Evolutionary conservation across 2,113 vertebrate genomes (phyloP).

Genomic region (Nothobranchius furzeri): DNA sequence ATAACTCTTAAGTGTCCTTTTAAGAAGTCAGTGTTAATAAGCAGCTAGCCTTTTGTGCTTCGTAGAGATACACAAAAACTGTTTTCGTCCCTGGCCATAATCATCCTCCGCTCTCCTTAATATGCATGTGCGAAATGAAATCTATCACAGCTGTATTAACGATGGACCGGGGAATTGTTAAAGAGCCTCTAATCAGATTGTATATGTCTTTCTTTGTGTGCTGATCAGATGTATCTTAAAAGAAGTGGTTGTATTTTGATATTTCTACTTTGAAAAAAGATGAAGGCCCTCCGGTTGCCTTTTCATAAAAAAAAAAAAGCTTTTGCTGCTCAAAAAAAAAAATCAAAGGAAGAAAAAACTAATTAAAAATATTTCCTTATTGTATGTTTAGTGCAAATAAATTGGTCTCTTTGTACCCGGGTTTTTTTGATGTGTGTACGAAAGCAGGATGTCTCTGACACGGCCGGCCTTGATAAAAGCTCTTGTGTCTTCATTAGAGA

Average conservation of each 20-base stretch:
- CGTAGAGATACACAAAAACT: conserved; percentile 60
- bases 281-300: conserved; percentile 41
- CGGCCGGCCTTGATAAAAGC: conserved; percentile 55
- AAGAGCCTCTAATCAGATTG: conserved; percentile 53
- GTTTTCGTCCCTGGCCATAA: conserved; percentile 45
- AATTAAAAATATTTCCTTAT: conserved; percentile 49
- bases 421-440: conserved; percentile 54
- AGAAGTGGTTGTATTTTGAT: conserved; percentile 49
- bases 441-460: conserved; percentile 39
- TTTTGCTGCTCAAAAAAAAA: not conserved
- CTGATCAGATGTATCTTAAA: conserved; percentile 63
- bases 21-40: conserved; percentile 79
- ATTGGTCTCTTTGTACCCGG: conserved; percentile 41
- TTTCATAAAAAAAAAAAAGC: conserved; percentile 15
- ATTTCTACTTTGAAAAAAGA: conserved; percentile 41
- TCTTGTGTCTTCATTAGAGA: conserved; percentile 71
- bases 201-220: conserved; percentile 37
- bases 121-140: conserved; percentile 46
- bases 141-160: conserved; percentile 43
- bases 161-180: conserved; percentile 42
- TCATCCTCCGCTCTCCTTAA: conserved; percentile 45
- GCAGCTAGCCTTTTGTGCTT: conserved; percentile 57
- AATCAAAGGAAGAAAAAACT: conserved; percentile 16
- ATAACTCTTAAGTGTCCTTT: conserved; percentile 88
- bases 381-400: conserved; percentile 56